Base-by-base conservation (phyloP, 2,888 invertebrate species). In the Timandra comae region DNA sequence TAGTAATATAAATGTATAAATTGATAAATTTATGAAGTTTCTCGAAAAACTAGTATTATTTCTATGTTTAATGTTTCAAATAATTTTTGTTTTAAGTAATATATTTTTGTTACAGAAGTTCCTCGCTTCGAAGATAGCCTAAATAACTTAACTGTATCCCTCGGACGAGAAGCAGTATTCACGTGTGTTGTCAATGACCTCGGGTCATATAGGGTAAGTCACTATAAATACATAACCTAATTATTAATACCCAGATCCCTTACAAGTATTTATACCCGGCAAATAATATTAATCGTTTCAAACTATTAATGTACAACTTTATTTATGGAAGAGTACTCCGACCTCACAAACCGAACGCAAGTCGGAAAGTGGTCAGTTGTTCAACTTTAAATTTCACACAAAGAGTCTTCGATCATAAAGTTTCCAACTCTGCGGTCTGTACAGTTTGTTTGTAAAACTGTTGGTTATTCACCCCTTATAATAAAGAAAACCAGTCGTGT, bases 151-250 rank as follows among this genome's bases (percentile, higher is more conserved):
- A 94, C 94, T 43, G 92, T 94, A 49, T 90, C 93, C 46, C 90
- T 92, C 75, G 93, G 93, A 49, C 87, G 93, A 68, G 93, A 93
- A 71, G 93, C 93, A 49, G 91, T 92, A 53, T 93, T 94, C 85
- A 93, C 93, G 63, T 94, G 94, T 70, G 91, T 93, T 63, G 93
- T 94, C 78, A 93, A 92, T 88, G 92, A 93, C 82, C 89, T 94
- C 78, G 89, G 89, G 56, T 88, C 89, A 58, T 90, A 89, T 75
- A 89, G 91, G 90, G 93, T 93, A 87, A 90, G 92, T 90, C n/a
- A n/a, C n/a, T n/a, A n/a, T n/a, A n/a, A n/a, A n/a, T n/a, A n/a
- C n/a, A n/a, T n/a, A n/a, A n/a, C n/a, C n/a, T n/a, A n/a, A n/a
- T n/a, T n/a, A n/a, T n/a, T n/a, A n/a, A n/a, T n/a, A n/a, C n/a